These are phyloP conservation scores for Heteromurus nitidus DNA, from an alignment of 2,888 invertebrate genomes.

Conservation along the genomic window DNA sequence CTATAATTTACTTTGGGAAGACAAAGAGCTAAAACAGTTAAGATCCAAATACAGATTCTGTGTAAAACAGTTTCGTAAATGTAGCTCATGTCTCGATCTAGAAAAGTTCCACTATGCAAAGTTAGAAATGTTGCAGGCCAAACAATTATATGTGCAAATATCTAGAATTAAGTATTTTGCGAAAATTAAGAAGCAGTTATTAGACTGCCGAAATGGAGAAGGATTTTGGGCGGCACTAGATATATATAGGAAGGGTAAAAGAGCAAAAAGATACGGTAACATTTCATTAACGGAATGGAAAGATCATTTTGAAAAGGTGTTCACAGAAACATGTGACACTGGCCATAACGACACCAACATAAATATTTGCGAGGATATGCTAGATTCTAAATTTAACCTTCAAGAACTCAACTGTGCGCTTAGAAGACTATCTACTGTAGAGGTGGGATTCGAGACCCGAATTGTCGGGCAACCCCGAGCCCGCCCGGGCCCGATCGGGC, in stretches of 20 bases:
- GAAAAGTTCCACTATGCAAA: no score
- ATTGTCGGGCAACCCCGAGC: no score
- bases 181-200: not conserved
- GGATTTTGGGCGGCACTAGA: slow-evolving; percentile 32
- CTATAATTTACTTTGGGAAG: no score
- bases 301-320: slow-evolving; percentile 5
- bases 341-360: not conserved
- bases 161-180: slow-evolving; percentile 7
- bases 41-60: no score
- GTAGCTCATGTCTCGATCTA: no score
- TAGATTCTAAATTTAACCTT: slow-evolving; percentile 20
- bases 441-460: no score
- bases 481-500: no score
- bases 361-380: not conserved
- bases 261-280: not conserved
- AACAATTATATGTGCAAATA: no score
- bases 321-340: not conserved
- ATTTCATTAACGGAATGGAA: not conserved
- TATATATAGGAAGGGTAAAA: not conserved
- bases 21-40: no score
- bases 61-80: no score
- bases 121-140: no score
- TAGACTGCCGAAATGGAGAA: not conserved
- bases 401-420: slow-evolving; percentile 18
- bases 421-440: slow-evolving; percentile 19